Percentiles rank a stretch among this genome's conserved stretches.
Evolutionary conservation across 2,888 invertebrate genomes (phyloP).

Genomic region (Meloe dianella): DNA sequence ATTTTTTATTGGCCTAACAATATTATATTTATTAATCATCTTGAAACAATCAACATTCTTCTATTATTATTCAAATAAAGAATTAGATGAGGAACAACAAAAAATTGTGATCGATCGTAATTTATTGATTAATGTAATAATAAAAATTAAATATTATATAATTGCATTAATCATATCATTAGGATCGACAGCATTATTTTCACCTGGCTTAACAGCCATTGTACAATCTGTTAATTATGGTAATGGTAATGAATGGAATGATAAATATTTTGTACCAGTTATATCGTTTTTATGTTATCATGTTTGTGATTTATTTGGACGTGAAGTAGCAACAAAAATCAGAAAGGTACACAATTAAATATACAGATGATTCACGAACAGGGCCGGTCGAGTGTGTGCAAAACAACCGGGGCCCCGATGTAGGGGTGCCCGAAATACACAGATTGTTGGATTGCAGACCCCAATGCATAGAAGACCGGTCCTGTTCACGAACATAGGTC

Average conservation of each 20-base stretch:
- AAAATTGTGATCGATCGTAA: not conserved
- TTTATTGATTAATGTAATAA: not conserved
- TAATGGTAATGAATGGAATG: slow-evolving; percentile 36
- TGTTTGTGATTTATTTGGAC: slow-evolving; percentile 42
- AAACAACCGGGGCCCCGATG: too few relatives aligned
- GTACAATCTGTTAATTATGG: slow-evolving; percentile 35
- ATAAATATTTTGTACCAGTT: slow-evolving; percentile 45
- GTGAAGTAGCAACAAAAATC: slow-evolving; percentile 40
- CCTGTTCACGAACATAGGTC: too few relatives aligned
- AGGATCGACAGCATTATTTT: slow-evolving; percentile 41
- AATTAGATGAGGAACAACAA: slow-evolving; percentile 26
- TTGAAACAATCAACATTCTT: slow-evolving; percentile 42
- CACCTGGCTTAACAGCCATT: slow-evolving; percentile 42
- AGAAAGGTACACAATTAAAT: slow-evolving; percentile 38
- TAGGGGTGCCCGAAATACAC: too few relatives aligned
- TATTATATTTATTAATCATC: slow-evolving; percentile 20
- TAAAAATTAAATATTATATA: slow-evolving; percentile 25
- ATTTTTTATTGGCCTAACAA: slow-evolving; percentile 30
- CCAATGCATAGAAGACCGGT: too few relatives aligned
- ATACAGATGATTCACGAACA: too few relatives aligned
- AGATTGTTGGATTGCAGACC: too few relatives aligned
- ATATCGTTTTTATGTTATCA: slow-evolving; percentile 39
- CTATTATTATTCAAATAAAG: slow-evolving; percentile 37
- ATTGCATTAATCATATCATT: slow-evolving; percentile 37
- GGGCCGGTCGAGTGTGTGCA: too few relatives aligned